Base-by-base conservation (phyloP, 1,140 invertebrate species). In the Rhizoglyphus robini region DNA sequence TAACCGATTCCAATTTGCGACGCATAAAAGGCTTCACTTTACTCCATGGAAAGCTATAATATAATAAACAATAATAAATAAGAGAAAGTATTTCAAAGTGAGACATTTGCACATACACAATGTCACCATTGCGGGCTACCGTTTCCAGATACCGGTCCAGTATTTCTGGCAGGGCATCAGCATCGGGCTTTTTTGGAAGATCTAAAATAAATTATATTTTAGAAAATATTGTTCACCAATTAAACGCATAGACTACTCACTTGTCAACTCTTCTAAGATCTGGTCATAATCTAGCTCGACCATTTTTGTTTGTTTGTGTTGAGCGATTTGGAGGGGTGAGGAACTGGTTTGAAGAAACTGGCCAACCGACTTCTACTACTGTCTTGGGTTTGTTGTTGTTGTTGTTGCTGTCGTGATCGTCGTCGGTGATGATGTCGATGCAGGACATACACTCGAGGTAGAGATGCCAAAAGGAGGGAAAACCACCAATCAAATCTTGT, bases 91-190 rank as follows among this genome's bases (percentile, higher is more conserved):
- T 36, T 36, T 23, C 32, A 36, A 63, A 41, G 20, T 34, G 15
- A 57, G 11, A 15, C 49, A 32, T 63, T 30, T 5, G 3, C 15
- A 73, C 73, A 73, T 71, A 77, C 74, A 95, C 82, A 8, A 90
- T 90, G 75, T 96, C 89, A 61, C 93, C 93, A 63, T 90, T 94
- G 77, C 88, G 88, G 0, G 92, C 92, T 62, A 96, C 88, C 79
- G 86, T 88, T 68, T 82, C 82, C 51, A 96, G 78, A 76, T 94
- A 95, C 36, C 93, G 88, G 71, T 96, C 90, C 51, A 96, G 78
- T 72, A 89, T 83, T 61, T 84, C 80, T n/a, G 91, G 89, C 72
- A 95, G 90, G 48, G 3, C 13, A 34, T 60, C 27, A n/a, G 15
- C 15, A 60, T 60, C 25, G 1, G 15, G 29, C 13, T 60, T 60